Evolutionary conservation across 2,888 invertebrate genomes (phyloP), one percentile per base, ranked within the genome.

Genomic region (Tiphia femorata): DNA sequence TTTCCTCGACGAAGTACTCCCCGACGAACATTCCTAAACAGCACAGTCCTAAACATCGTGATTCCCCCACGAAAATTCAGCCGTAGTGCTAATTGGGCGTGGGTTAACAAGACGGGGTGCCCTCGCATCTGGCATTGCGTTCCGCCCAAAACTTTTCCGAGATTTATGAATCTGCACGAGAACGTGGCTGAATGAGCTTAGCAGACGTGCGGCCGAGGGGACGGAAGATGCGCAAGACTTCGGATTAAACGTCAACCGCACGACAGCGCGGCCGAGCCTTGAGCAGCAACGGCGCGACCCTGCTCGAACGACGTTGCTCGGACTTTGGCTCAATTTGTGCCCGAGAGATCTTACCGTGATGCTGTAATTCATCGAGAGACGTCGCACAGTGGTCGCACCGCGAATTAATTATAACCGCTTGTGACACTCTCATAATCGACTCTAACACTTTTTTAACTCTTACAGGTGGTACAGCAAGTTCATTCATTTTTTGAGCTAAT

Each of bases 221-320:
- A 51, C 58, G 43, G 52, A 59, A 61, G 67, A 64, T 64, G 63
- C 69, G 59, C 63, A 61, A 64, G 63, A 62, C 59, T 58, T 58
- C 62, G 70, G 73, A 76, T 76, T 76, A 75, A 65, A 68, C 64
- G 73, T 72, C 75, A 75, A 76, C 76, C 76, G 60, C 76, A 76
- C 69, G 70, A 72, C 72, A 75, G 67, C n/a, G 14, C 4, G 12
- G 33, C 4, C 33, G 33, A 7, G 33, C 29, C n/a, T n/a, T 12
- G 29, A 2, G 12, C 3, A 7, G 2, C 29, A 8, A 6, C 25
- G 25, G 6, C 8, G 6, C 25, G 25, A 8, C 25, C 6, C 6
- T 25, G 25, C 25, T 8, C 25, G 25, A 25, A 29, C 29, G 33
- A 33, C 33, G 14, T 14, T 33, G 33, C n/a, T n/a, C n/a, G n/a